phyloP scores from a whole-genome alignment of 2,888 invertebrate genomes.

The Unio delphinus region DNA sequence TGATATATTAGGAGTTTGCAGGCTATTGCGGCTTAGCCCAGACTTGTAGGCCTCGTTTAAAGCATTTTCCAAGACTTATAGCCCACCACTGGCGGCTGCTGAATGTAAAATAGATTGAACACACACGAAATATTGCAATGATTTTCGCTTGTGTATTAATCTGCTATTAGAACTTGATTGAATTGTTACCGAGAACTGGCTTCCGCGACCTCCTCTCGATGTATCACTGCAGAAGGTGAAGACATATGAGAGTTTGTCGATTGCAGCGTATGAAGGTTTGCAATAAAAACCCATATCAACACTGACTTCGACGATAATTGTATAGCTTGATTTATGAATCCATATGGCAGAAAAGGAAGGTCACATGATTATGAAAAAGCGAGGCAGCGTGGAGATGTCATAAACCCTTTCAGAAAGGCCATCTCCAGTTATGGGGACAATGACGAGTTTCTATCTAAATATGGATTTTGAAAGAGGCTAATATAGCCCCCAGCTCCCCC shows the following conservation, averaged over 20 bases:
- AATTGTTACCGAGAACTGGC: constrained; percentile 38
- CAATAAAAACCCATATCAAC: no score
- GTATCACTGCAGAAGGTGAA: constrained; percentile 18
- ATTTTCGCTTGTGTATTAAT: constrained; percentile 40
- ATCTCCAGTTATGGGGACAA: no score
- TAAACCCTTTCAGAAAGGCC: not conserved
- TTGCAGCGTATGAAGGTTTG: no score
- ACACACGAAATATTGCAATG: constrained; percentile 39
- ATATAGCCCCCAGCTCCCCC: no score
- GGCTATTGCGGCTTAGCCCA: constrained; percentile 39
- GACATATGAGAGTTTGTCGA: no score
- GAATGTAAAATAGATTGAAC: constrained; percentile 44
- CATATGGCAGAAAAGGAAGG: constrained; percentile 5
- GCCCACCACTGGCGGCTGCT: constrained; percentile 29
- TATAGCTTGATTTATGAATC: constrained; percentile 37
- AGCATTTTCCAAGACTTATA: constrained; percentile 39
- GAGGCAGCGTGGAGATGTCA: constrained; percentile 1
- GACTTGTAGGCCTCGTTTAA: constrained; percentile 34
- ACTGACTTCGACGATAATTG: constrained; percentile 23
- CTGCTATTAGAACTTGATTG: constrained; percentile 35
- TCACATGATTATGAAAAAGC: constrained; percentile 2
- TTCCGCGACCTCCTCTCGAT: constrained; percentile 16
- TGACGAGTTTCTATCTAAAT: no score
- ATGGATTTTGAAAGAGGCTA: no score
- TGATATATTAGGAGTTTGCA: constrained; percentile 45